phyloP scores from a whole-genome alignment of 2,113 vertebrate genomes.

The Antennarius striatus region DNA sequence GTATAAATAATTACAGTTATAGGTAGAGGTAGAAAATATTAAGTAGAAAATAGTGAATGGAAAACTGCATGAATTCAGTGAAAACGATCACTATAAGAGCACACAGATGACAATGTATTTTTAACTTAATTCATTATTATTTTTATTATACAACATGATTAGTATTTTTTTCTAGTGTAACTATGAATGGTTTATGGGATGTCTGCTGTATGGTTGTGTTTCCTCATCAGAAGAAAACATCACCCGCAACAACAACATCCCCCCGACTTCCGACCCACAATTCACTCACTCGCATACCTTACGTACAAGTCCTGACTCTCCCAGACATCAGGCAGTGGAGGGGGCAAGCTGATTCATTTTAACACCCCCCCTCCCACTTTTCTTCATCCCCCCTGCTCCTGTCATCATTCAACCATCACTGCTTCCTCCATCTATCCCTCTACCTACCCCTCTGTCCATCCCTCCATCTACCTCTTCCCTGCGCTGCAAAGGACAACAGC shows the following conservation, averaged over 20 bases:
- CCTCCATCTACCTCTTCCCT: no score
- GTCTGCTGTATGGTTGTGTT: background rate
- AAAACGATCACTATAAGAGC: no score
- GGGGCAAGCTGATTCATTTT: conserved; percentile 75
- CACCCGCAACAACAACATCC: conserved; percentile 7
- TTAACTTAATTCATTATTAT: no score
- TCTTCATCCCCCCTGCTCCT: conserved; percentile 44
- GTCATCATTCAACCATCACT: conserved; percentile 52
- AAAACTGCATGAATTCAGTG: no score
- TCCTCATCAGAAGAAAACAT: background rate
- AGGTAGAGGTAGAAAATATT: no score
- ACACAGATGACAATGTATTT: no score
- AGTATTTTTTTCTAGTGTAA: background rate
- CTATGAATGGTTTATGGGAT: background rate
- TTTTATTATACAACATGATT: no score
- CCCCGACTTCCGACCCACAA: conserved; percentile 16
- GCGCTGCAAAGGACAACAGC: conserved; percentile 67
- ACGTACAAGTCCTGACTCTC: conserved; percentile 75
- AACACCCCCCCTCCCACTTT: conserved; percentile 36
- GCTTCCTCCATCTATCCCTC: conserved; percentile 19
- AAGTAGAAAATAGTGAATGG: no score
- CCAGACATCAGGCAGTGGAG: conserved; percentile 78
- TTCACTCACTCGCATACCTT: conserved; percentile 46
- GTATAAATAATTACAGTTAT: no score
- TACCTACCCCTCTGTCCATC: conserved; percentile 36